These are phyloP conservation scores for Labeo rohita DNA, from an alignment of 2,113 vertebrate species.

Conservation along the genomic window DNA sequence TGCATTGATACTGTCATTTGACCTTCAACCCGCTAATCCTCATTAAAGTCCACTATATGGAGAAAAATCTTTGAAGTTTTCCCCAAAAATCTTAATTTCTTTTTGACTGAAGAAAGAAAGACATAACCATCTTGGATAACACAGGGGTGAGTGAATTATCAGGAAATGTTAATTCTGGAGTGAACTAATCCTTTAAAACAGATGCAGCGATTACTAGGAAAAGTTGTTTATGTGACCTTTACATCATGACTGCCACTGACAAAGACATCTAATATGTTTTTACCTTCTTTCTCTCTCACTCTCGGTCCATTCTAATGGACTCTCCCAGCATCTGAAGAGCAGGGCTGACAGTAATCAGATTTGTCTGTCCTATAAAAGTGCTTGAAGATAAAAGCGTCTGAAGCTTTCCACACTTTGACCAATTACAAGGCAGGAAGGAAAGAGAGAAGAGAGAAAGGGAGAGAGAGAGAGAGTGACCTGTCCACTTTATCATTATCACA, in stretches of 20 bases:
- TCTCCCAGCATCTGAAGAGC: slow-evolving; percentile 41
- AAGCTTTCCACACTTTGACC: slow-evolving; percentile 47
- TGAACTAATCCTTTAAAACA: not conserved
- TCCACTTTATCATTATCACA: slow-evolving; percentile 42
- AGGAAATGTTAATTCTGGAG: too few species aligned
- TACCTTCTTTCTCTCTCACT: slow-evolving; percentile 21
- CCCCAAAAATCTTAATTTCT: too few species aligned
- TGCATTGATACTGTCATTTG: too few species aligned
- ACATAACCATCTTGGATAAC: too few species aligned
- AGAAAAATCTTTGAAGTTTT: too few species aligned
- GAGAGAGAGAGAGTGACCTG: slow-evolving; percentile 38
- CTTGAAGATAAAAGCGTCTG: slow-evolving; percentile 53
- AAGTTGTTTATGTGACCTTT: slow-evolving; percentile 10
- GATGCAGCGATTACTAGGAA: not conserved
- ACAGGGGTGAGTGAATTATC: too few species aligned
- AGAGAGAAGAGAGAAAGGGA: slow-evolving; percentile 5
- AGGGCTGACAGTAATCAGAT: slow-evolving; percentile 58
- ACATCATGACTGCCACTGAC: not conserved
- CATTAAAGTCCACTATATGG: too few species aligned
- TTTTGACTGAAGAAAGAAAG: too few species aligned
- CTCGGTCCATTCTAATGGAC: slow-evolving; percentile 52
- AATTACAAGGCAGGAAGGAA: slow-evolving; percentile 44
- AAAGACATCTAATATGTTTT: slow-evolving; percentile 24
- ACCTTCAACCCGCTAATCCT: too few species aligned
- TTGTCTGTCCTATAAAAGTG: slow-evolving; percentile 54